phyloP scores from a whole-genome alignment of 2,888 invertebrate species.

The Colletes collaris region DNA sequence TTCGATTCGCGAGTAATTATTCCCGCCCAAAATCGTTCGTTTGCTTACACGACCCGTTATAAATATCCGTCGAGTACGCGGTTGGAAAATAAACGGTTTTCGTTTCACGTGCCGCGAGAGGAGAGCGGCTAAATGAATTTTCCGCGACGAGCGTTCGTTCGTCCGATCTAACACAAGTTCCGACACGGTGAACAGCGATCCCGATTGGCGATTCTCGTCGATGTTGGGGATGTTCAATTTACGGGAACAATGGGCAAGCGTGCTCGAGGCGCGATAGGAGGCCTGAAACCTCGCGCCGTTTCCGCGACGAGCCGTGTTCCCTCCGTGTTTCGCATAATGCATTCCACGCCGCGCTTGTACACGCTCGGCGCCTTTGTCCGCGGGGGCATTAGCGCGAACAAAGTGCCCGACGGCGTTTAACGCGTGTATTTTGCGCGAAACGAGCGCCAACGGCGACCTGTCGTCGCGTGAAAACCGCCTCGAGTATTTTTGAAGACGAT shows the following conservation, averaged over 20 bases:
- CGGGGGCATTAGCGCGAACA: constrained; percentile 53
- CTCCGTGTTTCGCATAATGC: constrained; percentile 53
- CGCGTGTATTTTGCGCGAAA: constrained; percentile 46
- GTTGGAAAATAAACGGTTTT: constrained; percentile 15
- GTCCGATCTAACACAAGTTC: neutral
- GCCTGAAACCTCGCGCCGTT: constrained; percentile 6
- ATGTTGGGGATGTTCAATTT: constrained; percentile 28
- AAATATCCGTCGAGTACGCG: neutral
- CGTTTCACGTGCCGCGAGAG: neutral
- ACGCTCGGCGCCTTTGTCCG: constrained; percentile 42
- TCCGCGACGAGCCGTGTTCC: constrained; percentile 14
- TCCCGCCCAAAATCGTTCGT: neutral
- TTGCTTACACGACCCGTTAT: neutral
- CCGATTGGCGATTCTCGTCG: constrained; percentile 1
- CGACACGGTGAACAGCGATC: neutral
- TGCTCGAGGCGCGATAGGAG: constrained; percentile 3
- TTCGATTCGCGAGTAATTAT: constrained; percentile 1
- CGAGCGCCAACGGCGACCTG: neutral
- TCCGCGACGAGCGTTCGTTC: too few relatives aligned
- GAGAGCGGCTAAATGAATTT: too few relatives aligned
- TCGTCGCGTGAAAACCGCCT: constrained; percentile 24
- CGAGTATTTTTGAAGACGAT: constrained; percentile 43
- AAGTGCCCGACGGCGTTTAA: constrained; percentile 63
- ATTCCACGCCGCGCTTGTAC: constrained; percentile 23
- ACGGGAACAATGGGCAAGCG: constrained; percentile 29